Base-by-base conservation (phyloP, 2,797 vertebrate genomes). In the Gobionotothen gibberifrons region DNA sequence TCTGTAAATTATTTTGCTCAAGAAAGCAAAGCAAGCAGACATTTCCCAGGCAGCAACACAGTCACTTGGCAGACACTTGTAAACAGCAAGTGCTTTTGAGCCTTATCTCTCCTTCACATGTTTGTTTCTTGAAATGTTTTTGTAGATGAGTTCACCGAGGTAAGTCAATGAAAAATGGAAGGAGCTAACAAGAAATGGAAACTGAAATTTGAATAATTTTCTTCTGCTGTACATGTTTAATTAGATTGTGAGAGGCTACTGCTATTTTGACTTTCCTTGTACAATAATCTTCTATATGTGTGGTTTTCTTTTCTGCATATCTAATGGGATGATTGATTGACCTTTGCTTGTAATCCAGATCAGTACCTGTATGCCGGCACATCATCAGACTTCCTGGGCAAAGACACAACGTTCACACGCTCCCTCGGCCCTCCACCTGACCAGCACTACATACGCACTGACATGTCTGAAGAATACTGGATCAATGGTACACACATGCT, bases 401-500 rank as follows among this genome's bases (percentile, higher is more conserved):
- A 99, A 90, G 98, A 99, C 81, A 96, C 96, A 0, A 95, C 96
- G 0, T 97, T 99, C 90, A 97, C 97, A 14, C 96, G 98, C 77
- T 99, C 98, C 61, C 95, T 99, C 5, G 98, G 98, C 59, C 96
- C 96, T 63, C 92, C 95, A 65, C 95, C 96, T 3, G 96, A 98
- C 89, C 97, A 97, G 86, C 95, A 98, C 90, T 98, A 96, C 93
- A 96, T 99, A 88, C 96, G 97, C 87, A 99, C 97, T 2, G 98
- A 99, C 87, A 96, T 98, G 85, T 97, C 98, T 7, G 98, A 99
- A 52, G 96, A 99, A 91, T 96, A 98, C 91, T 99, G 98, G 98
- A 97, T 99, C 91, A 98, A 96, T 57, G 98, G 98, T 99, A 95
- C 91, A 88, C 90, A 78, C 75, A n/a, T 19, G 9, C 65, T 79